Evolutionary conservation across 2,797 vertebrate genomes (phyloP).

Genomic region (Chromis chromis): DNA sequence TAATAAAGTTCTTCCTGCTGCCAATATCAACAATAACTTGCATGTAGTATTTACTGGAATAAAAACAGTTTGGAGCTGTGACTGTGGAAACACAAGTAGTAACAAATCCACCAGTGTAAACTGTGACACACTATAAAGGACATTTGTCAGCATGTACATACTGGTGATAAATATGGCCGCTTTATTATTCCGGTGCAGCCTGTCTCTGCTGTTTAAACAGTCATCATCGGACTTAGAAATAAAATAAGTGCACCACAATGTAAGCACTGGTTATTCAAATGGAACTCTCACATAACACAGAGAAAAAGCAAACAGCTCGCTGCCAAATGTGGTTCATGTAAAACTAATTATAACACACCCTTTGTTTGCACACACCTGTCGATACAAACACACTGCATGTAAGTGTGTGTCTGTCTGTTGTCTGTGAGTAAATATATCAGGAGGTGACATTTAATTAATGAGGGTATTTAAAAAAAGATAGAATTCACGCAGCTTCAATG

Average conservation of each 20-base stretch:
- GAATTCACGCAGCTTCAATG: background rate
- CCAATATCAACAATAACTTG: constrained; percentile 5
- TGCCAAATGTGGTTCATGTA: constrained; percentile 77
- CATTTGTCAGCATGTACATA: background rate
- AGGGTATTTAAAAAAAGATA: background rate
- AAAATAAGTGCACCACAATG: constrained; percentile 60
- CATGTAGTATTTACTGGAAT: background rate
- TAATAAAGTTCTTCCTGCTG: background rate
- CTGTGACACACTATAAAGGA: constrained; percentile 5
- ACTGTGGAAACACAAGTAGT: background rate
- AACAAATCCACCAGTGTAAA: constrained; percentile 22
- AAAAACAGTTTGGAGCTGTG: background rate
- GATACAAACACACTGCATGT: background rate
- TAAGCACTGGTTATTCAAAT: constrained; percentile 79
- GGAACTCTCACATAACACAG: constrained; percentile 56
- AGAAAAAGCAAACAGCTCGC: constrained; percentile 75
- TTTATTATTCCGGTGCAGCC: constrained; percentile 2
- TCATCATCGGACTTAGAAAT: constrained; percentile 48
- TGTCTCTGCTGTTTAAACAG: constrained; percentile 60
- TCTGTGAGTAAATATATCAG: background rate
- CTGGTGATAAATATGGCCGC: constrained; percentile 6
- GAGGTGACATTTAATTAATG: rapidly evolving
- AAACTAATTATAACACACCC: constrained; percentile 79
- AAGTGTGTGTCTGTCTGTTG: constrained; percentile 2
- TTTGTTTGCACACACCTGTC: constrained; percentile 75